These are phyloP conservation scores for Drosophila repletoides DNA, from an alignment of 1,140 invertebrate species.

Conservation along the genomic window DNA sequence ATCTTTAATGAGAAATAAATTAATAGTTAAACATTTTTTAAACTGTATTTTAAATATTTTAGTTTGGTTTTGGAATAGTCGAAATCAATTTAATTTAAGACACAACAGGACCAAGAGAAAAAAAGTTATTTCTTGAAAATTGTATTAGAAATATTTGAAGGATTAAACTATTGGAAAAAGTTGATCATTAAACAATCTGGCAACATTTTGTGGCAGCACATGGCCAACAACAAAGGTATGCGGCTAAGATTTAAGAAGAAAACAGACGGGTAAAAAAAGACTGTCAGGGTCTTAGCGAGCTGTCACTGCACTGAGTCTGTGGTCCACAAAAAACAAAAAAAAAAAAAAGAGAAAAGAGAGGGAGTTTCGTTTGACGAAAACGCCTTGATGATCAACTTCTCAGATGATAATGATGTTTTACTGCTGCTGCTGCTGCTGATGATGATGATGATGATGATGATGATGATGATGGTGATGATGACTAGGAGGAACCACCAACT, in stretches of 20 bases:
- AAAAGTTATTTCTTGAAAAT: too few relatives aligned
- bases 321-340: too few relatives aligned
- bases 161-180: conserved; percentile 1
- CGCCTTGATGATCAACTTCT: conserved; percentile 11
- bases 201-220: conserved; percentile 31
- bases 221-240: conserved; percentile 45
- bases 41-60: too few relatives aligned
- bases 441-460: conserved; percentile 15
- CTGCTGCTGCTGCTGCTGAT: background rate
- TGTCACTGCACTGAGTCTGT: conserved; percentile 16
- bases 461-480: conserved; percentile 34
- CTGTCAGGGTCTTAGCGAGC: conserved; percentile 33
- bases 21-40: too few relatives aligned
- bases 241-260: conserved; percentile 46
- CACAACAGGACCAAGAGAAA: too few relatives aligned
- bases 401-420: too few relatives aligned
- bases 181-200: conserved; percentile 23
- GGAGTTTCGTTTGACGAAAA: conserved; percentile 42
- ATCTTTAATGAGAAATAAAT: too few relatives aligned
- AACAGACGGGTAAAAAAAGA: conserved; percentile 30
- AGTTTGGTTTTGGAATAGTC: too few relatives aligned
- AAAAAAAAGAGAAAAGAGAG: conserved; percentile 38
- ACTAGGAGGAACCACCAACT: conserved; percentile 43
- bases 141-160: too few relatives aligned
- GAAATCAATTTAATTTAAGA: too few relatives aligned